Base-by-base conservation (phyloP, 1,140 invertebrate species). In the Cryptotermes secundus region DNA sequence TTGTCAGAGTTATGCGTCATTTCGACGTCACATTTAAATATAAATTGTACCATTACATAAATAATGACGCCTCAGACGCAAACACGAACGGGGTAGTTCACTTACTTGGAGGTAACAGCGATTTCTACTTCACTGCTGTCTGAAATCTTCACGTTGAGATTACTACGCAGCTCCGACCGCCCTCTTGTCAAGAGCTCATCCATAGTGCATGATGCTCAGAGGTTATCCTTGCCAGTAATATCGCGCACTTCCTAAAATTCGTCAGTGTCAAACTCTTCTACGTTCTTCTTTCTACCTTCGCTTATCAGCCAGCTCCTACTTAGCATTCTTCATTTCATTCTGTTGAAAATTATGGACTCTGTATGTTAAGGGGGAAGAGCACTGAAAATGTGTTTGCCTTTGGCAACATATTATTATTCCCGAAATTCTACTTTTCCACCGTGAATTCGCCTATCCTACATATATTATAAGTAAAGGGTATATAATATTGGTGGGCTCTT, bases 11-110 rank as follows among this genome's bases (percentile, higher is more conserved):
- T 72, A 14, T 72, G 59, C 59, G 59, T 14, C 59, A 31, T 72
- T 72, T 72, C 31, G 59, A 72, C 59, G 59, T 72, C 59, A 72
- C 59, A 72, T 72, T 72, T 31, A 72, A 72, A 72, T 72, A 72
- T 72, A 72, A 72, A 72, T 72, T 72, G 59, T n/a, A 72, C 31
- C 59, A 3, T 72, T 72, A 72, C 59, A 72, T 72, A 72, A 72
- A 72, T 72, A 72, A 72, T 72, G 26, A 72, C 26, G n/a, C n/a
- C 19, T 72, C 4, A 72, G 59, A 72, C 3, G 59, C 14, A 72
- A 72, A 72, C 26, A 4, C 59, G 59, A 31, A 6, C 59, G n/a
- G 31, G 59, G 59, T 49, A 26, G 59, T 16, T 72, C n/a, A 7
- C 59, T 72, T 31, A 31, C 59, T 72, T 49, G 1, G n/a, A 72